Evolutionary conservation across 92 coral and sea anemone species (phyloP).

Genomic region (Plumapathes pennacea): DNA sequence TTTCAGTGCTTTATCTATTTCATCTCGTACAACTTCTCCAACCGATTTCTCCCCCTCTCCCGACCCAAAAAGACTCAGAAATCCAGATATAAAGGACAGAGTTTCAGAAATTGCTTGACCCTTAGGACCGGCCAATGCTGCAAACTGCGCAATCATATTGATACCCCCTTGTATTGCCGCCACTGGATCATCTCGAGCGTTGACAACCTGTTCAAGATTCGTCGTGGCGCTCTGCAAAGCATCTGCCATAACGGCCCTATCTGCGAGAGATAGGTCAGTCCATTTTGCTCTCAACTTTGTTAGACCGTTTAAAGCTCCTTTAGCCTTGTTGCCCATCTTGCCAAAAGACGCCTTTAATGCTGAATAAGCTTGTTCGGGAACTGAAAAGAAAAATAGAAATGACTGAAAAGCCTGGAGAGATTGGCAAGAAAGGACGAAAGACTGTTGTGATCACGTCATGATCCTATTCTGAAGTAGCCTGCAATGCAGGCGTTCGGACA

Average conservation of each 20-base stretch:
- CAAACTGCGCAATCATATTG: no score
- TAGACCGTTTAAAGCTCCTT: constrained; percentile 6
- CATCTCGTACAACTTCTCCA: constrained; percentile 19
- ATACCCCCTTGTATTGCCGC: no score
- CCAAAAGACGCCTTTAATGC: background rate
- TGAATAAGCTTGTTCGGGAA: no score
- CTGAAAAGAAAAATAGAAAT: no score
- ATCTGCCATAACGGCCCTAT: constrained; percentile 11
- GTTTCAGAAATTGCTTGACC: constrained; percentile 20
- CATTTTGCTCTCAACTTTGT: background rate
- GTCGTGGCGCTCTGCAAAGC: constrained; percentile 26
- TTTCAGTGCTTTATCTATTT: constrained; percentile 13
- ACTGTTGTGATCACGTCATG: no score
- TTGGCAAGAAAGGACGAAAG: no score
- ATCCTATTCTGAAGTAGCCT: no score
- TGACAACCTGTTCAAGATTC: constrained; percentile 1
- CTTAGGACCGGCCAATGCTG: constrained; percentile 31
- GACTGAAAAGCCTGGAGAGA: no score
- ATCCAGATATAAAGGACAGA: constrained; percentile 34
- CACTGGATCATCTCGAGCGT: constrained; percentile 7
- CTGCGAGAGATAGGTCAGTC: background rate
- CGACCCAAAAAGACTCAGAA: constrained; percentile 53
- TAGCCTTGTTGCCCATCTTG: constrained; percentile 3
- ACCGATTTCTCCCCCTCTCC: constrained; percentile 20
- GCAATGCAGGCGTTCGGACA: no score